A percentile compares a stretch with the other conserved stretches of the same genome.
Evolutionary conservation across 2,888 invertebrate genomes (phyloP).

Genomic region (Ethmia dodecea): DNA sequence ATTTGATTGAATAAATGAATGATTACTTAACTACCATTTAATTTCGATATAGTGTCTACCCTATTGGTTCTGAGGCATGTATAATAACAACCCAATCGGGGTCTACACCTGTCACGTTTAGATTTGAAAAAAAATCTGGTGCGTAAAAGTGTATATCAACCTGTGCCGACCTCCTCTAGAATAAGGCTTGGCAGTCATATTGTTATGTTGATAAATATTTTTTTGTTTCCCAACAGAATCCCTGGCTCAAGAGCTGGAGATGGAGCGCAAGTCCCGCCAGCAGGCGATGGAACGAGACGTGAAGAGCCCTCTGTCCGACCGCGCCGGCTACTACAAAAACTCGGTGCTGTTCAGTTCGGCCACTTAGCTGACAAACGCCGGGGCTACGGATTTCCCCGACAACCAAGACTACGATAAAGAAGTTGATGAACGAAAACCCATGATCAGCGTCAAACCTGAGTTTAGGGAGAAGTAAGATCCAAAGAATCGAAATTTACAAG

Average conservation of each 20-base stretch:
- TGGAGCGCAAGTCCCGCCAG: slow-evolving; percentile 91
- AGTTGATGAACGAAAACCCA: slow-evolving; percentile 65
- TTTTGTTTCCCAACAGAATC: slow-evolving; percentile 81
- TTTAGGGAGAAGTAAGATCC: slow-evolving; percentile 68
- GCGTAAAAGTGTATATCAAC: too few relatives aligned
- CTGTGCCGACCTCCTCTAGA: too few relatives aligned
- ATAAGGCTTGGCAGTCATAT: too few relatives aligned
- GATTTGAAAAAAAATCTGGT: too few relatives aligned
- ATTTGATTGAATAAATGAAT: too few relatives aligned
- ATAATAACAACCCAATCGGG: too few relatives aligned
- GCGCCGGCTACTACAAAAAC: slow-evolving; percentile 91
- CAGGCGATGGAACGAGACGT: slow-evolving; percentile 89
- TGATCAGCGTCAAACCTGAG: slow-evolving; percentile 75
- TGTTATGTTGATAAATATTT: background rate
- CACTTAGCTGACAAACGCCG: slow-evolving; percentile 79
- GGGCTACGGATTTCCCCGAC: slow-evolving; percentile 60
- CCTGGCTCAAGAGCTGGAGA: slow-evolving; percentile 90
- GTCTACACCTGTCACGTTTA: too few relatives aligned
- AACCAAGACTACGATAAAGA: slow-evolving; percentile 51
- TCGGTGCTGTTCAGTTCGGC: slow-evolving; percentile 93
- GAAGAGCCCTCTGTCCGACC: slow-evolving; percentile 90
- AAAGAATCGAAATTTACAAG: slow-evolving; percentile 26
- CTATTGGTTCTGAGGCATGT: too few relatives aligned
- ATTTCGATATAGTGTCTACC: too few relatives aligned
- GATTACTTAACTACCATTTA: too few relatives aligned